These are phyloP conservation scores for Chinchilla lanigera DNA, from an alignment of 2,113 vertebrate genomes.

Conservation along the genomic window DNA sequence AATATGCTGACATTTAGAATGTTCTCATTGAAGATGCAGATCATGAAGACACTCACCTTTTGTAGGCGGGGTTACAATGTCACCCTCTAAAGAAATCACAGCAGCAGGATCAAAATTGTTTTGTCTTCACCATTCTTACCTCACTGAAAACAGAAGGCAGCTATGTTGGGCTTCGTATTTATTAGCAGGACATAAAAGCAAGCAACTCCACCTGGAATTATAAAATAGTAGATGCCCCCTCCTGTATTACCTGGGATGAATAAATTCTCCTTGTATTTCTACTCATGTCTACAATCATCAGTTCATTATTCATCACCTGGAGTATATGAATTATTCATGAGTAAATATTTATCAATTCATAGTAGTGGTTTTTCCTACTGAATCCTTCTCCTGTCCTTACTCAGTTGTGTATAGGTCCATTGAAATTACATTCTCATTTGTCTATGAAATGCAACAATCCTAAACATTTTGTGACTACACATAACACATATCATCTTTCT, in stretches of 20 bases:
- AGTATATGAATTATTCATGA: constrained; percentile 58
- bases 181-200: constrained; percentile 58
- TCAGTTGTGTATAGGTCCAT: background rate
- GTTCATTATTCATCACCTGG: constrained; percentile 62
- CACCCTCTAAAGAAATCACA: constrained; percentile 51
- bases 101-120: background rate
- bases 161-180: background rate
- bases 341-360: constrained; percentile 56
- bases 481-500: background rate
- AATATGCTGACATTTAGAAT: constrained; percentile 5
- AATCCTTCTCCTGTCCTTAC: constrained; percentile 15
- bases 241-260: constrained; percentile 4
- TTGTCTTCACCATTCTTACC: constrained; percentile 15
- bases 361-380: background rate
- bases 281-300: constrained; percentile 43
- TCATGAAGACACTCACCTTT: constrained; percentile 17
- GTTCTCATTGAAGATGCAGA: constrained; percentile 41
- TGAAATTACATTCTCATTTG: constrained; percentile 25
- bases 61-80: background rate
- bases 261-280: constrained; percentile 23
- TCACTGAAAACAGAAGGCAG: background rate
- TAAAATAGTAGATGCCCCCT: background rate
- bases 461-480: background rate
- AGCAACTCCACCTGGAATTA: constrained; percentile 6
- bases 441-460: background rate